Evolutionary conservation across 1,140 invertebrate species (phyloP).

Genomic region (Tetragnatha versicolor): DNA sequence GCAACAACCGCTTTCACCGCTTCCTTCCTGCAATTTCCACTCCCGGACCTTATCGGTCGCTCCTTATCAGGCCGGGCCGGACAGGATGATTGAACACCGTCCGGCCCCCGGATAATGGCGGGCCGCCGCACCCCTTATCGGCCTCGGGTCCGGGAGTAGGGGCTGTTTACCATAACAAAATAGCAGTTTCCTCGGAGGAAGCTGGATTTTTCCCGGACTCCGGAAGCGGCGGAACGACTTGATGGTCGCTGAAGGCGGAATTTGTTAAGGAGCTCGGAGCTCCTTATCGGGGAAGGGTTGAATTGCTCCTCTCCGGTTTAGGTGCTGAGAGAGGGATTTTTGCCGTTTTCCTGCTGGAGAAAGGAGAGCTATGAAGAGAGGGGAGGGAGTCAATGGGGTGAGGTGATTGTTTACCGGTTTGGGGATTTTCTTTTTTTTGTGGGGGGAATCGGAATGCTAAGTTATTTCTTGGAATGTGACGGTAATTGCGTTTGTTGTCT

Average conservation of each 20-base stretch:
- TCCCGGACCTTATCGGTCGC: slow-evolving; percentile 26
- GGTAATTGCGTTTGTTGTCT: too few relatives aligned
- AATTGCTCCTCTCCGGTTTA: neutral
- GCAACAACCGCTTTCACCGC: slow-evolving; percentile 53
- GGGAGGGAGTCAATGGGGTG: too few relatives aligned
- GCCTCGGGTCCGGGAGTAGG: neutral
- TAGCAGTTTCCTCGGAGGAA: slow-evolving; percentile 51
- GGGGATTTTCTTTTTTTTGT: too few relatives aligned
- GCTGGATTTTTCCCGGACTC: slow-evolving; percentile 50
- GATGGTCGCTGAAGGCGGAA: slow-evolving; percentile 34
- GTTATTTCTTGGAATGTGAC: too few relatives aligned
- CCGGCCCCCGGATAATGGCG: slow-evolving; percentile 33
- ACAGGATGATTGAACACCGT: slow-evolving; percentile 53
- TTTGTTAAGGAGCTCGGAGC: slow-evolving; percentile 39
- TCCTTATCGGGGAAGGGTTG: slow-evolving; percentile 1
- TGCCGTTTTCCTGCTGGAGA: neutral
- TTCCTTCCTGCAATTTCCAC: slow-evolving; percentile 54
- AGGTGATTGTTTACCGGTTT: too few relatives aligned
- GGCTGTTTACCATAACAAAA: slow-evolving; percentile 55
- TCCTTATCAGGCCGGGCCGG: slow-evolving; percentile 41
- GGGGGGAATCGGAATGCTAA: too few relatives aligned
- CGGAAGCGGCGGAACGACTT: slow-evolving; percentile 47
- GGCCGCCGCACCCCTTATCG: slow-evolving; percentile 28
- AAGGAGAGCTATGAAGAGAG: neutral
- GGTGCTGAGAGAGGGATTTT: neutral